phyloP scores from a whole-genome alignment of 2,113 vertebrate species.

The Lethenteron reissneri region DNA sequence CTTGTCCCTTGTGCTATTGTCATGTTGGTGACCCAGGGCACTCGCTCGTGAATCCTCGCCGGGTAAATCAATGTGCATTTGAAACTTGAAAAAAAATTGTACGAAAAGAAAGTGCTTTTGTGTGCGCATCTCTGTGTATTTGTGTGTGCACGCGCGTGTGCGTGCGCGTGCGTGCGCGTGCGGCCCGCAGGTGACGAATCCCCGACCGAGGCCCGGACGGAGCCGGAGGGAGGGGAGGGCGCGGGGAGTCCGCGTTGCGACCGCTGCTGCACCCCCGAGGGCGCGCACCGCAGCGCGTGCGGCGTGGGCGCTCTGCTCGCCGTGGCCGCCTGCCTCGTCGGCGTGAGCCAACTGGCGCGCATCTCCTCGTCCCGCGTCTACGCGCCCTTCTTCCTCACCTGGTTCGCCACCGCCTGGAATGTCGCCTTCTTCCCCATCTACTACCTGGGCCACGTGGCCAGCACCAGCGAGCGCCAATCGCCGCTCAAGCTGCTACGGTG shows the following conservation, averaged over 20 bases:
- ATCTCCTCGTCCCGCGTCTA: conserved; percentile 92
- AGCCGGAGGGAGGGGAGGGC: too few species aligned
- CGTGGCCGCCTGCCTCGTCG: conserved; percentile 85
- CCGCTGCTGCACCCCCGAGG: conserved; percentile 3
- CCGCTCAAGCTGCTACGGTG: conserved; percentile 92
- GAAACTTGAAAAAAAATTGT: too few species aligned
- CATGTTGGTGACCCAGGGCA: too few species aligned
- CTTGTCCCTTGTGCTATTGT: too few species aligned
- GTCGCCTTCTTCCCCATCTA: conserved; percentile 94
- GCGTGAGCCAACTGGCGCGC: conserved; percentile 85
- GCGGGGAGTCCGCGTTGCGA: not conserved
- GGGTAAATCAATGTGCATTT: too few species aligned
- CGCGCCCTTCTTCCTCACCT: conserved; percentile 97
- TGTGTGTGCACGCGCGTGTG: too few species aligned
- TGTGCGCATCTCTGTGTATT: too few species aligned
- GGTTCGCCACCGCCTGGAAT: conserved; percentile 99
- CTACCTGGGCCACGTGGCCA: conserved; percentile 68
- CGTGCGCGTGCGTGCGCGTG: too few species aligned
- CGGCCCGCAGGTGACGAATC: too few species aligned
- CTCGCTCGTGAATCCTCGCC: too few species aligned
- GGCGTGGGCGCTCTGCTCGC: conserved; percentile 49
- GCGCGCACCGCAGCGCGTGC: conserved; percentile 38
- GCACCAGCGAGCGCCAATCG: conserved; percentile 67
- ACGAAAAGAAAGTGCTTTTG: too few species aligned
- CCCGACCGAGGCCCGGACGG: too few species aligned